Percentiles rank a stretch among this genome's conserved stretches.
These are phyloP conservation scores for Centruroides sculpturatus DNA, from an alignment of 1,140 invertebrate genomes.

Conservation along the genomic window DNA sequence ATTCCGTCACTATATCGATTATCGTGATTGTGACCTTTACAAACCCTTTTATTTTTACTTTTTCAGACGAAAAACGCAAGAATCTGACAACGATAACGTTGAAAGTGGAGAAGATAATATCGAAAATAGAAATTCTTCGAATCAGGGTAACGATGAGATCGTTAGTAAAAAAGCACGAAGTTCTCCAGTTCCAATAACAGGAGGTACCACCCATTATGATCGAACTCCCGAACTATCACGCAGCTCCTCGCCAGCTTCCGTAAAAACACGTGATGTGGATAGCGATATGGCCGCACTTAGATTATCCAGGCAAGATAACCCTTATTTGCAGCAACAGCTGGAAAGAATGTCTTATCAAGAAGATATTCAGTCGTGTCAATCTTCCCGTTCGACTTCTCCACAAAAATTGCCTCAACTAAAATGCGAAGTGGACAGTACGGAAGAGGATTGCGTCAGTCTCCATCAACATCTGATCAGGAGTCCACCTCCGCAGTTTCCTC, in stretches of 20 bases:
- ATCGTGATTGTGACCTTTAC: no score
- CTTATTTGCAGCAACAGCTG: slow-evolving; percentile 45
- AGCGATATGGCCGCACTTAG: slow-evolving; percentile 66
- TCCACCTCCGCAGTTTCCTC: slow-evolving; percentile 43
- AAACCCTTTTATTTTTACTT: no score
- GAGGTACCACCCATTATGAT: background rate
- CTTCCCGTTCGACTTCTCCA: slow-evolving; percentile 1
- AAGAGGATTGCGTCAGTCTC: slow-evolving; percentile 35
- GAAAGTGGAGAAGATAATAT: background rate
- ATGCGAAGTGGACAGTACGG: slow-evolving; percentile 1
- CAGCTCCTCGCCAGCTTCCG: slow-evolving; percentile 11
- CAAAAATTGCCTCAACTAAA: slow-evolving; percentile 4
- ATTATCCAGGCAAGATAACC: slow-evolving; percentile 63
- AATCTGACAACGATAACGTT: background rate
- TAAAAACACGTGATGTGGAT: slow-evolving; percentile 53
- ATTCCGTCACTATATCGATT: no score
- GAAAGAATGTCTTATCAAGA: slow-evolving; percentile 14
- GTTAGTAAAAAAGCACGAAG: background rate
- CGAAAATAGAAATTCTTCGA: background rate
- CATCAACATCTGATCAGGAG: slow-evolving; percentile 67
- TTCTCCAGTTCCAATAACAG: background rate
- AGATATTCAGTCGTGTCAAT: slow-evolving; percentile 2
- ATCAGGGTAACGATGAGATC: background rate
- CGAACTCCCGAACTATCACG: background rate
- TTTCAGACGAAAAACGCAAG: background rate